Conservation (phyloP, 1,140 invertebrate species). For the Acyrthosiphon pisum region DNA sequence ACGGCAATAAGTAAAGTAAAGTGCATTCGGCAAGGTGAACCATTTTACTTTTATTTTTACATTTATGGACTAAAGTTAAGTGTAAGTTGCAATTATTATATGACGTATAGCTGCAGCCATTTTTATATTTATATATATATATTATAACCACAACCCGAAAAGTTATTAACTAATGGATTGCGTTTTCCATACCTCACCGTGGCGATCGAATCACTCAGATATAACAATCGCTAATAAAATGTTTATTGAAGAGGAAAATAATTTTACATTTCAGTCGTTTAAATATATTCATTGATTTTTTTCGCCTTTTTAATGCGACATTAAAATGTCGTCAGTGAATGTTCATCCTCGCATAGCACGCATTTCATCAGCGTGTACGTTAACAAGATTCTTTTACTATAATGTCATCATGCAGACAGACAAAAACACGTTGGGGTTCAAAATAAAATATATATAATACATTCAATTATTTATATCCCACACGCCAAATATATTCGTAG, state of each 20-base stretch:
- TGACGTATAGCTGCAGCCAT: conserved; percentile 12
- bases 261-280: conserved; percentile 41
- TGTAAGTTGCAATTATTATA: neutral
- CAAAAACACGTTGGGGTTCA: neutral
- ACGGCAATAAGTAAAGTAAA: too few species aligned
- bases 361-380: neutral
- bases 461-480: neutral
- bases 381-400: conserved; percentile 18
- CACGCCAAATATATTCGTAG: neutral
- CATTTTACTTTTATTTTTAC: conserved; percentile 8
- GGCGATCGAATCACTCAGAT: neutral
- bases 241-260: conserved; percentile 27
- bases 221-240: conserved; percentile 39
- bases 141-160: neutral
- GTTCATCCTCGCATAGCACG: conserved; percentile 6
- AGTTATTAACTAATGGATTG: conserved; percentile 47
- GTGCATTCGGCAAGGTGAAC: neutral
- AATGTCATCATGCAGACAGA: neutral
- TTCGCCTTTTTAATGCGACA: neutral
- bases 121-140: neutral
- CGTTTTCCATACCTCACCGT: neutral
- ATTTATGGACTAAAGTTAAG: neutral
- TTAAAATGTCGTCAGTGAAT: conserved; percentile 9
- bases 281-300: conserved; percentile 37
- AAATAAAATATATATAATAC: neutral